phyloP scores from a whole-genome alignment of 2,888 invertebrate genomes.

The Oxyscelio sp. region DNA sequence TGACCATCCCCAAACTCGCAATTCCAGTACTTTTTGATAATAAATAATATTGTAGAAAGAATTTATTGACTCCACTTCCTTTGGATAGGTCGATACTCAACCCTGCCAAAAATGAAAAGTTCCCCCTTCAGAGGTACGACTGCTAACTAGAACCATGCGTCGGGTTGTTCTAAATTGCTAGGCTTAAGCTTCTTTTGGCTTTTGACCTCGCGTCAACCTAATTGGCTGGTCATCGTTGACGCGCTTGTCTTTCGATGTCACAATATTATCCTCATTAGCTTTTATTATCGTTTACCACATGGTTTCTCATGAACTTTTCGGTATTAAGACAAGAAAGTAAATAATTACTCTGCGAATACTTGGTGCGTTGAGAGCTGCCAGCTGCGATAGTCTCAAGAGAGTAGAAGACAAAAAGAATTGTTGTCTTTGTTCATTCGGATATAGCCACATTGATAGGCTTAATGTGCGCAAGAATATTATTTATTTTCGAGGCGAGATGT shows the following conservation, averaged over 20 bases:
- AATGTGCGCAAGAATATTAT: constrained; percentile 9
- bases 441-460: constrained; percentile 26
- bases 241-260: constrained; percentile 56
- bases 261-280: constrained; percentile 46
- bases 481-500: background rate
- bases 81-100: constrained; percentile 86
- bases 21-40: constrained; percentile 50
- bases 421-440: background rate
- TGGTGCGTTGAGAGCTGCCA: constrained; percentile 81
- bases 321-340: no score
- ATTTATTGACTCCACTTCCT: constrained; percentile 79
- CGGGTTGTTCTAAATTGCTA: constrained; percentile 81
- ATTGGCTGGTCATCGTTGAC: constrained; percentile 72
- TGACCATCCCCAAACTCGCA: constrained; percentile 33
- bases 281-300: constrained; percentile 40
- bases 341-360: no score
- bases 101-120: constrained; percentile 86
- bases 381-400: constrained; percentile 71
- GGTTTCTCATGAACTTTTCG: constrained; percentile 47
- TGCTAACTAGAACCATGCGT: constrained; percentile 77
- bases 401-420: no score
- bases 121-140: constrained; percentile 86
- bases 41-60: constrained; percentile 36
- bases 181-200: constrained; percentile 81
- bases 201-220: constrained; percentile 75